Percentiles rank a stretch among this genome's conserved stretches.
Evolutionary conservation across 2,113 vertebrate genomes (phyloP).

Genomic region (Coryphaenoides rupestris): DNA sequence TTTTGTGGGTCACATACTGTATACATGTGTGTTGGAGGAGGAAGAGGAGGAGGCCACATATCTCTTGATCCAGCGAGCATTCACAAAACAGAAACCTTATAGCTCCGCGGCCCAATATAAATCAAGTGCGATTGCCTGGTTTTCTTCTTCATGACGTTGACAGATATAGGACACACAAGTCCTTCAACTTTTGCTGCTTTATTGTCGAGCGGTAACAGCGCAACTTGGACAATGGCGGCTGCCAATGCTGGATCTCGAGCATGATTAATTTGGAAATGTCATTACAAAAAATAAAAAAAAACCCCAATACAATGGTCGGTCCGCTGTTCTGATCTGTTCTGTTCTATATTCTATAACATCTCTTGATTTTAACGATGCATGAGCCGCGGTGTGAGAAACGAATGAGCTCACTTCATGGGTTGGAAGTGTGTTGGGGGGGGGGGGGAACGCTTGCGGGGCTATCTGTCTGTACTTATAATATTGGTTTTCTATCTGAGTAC

Average conservation of each 20-base stretch:
- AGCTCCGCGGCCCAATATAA: slow-evolving; percentile 72
- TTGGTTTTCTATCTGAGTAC: too few relatives aligned
- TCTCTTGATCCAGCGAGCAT: slow-evolving; percentile 76
- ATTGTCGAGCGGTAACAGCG: slow-evolving; percentile 59
- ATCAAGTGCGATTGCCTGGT: slow-evolving; percentile 71
- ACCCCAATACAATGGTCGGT: not conserved
- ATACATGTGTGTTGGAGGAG: slow-evolving; percentile 66
- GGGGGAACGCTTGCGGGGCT: too few relatives aligned
- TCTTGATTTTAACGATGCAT: not conserved
- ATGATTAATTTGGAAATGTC: slow-evolving; percentile 59
- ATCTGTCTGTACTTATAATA: too few relatives aligned
- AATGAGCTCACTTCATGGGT: too few relatives aligned
- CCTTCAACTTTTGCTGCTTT: slow-evolving; percentile 71
- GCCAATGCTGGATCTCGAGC: slow-evolving; percentile 54
- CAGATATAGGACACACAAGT: slow-evolving; percentile 77
- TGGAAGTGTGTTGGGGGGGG: too few relatives aligned
- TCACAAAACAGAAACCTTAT: slow-evolving; percentile 69
- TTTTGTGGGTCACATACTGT: slow-evolving; percentile 63
- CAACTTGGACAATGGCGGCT: slow-evolving; percentile 51
- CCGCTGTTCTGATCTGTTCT: not conserved
- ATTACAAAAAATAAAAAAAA: slow-evolving; percentile 21
- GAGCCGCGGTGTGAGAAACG: too few relatives aligned
- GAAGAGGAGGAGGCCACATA: slow-evolving; percentile 62
- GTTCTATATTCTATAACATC: not conserved
- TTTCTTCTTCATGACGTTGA: slow-evolving; percentile 72